A percentile compares a stretch with the other conserved stretches of the same genome.
phyloP scores from a whole-genome alignment of 2,113 vertebrate genomes.

The Pygoscelis adeliae region DNA sequence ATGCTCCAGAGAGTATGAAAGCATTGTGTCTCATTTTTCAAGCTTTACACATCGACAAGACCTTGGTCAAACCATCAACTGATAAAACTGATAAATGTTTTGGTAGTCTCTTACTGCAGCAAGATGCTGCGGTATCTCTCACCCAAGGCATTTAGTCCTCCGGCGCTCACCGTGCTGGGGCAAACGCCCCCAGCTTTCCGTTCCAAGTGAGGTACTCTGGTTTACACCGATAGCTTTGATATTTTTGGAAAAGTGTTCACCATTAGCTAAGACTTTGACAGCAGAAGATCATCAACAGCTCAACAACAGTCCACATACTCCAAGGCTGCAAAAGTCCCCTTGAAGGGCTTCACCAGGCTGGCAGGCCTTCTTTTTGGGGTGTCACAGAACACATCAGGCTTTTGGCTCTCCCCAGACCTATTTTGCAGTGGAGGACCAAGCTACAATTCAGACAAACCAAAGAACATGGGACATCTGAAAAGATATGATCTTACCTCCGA shows the following conservation, averaged over 20 bases:
- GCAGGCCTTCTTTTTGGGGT: accelerated
- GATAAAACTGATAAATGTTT: background rate
- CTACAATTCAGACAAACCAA: background rate
- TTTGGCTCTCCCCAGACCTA: background rate
- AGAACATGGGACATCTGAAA: background rate
- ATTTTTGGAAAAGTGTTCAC: background rate
- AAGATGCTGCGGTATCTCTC: background rate
- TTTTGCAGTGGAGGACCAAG: background rate
- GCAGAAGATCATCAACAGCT: background rate
- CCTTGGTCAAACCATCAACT: background rate
- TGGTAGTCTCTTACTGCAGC: background rate
- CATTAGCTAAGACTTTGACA: background rate
- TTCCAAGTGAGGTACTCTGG: slow-evolving; percentile 16
- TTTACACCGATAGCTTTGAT: background rate
- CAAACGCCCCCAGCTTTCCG: accelerated
- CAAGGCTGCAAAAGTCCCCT: background rate
- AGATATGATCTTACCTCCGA: background rate
- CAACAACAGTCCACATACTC: background rate
- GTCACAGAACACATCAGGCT: background rate
- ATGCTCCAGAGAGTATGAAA: background rate
- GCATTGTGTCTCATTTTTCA: background rate
- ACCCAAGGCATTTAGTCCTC: background rate
- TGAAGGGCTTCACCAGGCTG: accelerated
- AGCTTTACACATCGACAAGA: background rate
- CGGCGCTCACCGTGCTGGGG: background rate